phyloP scores from a whole-genome alignment of 1,140 invertebrate species.

The Drosophila kohkoa region DNA sequence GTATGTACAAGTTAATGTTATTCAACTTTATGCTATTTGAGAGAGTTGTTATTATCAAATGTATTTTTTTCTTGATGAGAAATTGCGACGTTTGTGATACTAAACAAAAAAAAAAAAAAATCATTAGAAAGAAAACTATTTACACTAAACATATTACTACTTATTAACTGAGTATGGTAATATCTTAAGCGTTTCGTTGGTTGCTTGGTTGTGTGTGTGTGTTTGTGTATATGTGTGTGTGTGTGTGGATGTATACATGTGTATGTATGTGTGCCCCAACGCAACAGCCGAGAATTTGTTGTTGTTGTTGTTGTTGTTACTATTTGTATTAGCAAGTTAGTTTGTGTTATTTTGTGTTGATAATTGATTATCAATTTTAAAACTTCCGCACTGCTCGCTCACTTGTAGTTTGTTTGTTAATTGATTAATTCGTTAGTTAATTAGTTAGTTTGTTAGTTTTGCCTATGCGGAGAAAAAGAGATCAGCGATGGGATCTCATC shows the following conservation, averaged over 20 bases:
- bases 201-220: slow-evolving; percentile 26
- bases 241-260: neutral
- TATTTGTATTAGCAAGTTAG: slow-evolving; percentile 4
- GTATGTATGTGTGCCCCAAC: slow-evolving; percentile 19
- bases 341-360: slow-evolving; percentile 1
- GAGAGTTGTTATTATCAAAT: slow-evolving; percentile 13
- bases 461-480: slow-evolving; percentile 35
- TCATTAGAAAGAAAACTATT: slow-evolving; percentile 66
- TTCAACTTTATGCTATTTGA: slow-evolving; percentile 2
- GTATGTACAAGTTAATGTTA: slow-evolving; percentile 36
- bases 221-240: slow-evolving; percentile 13
- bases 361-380: slow-evolving; percentile 2
- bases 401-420: slow-evolving; percentile 10
- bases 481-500: slow-evolving; percentile 38
- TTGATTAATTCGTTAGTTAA: slow-evolving; percentile 13
- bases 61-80: slow-evolving; percentile 9
- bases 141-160: slow-evolving; percentile 66
- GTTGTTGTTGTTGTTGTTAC: slow-evolving; percentile 1
- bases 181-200: slow-evolving; percentile 73
- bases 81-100: slow-evolving; percentile 16
- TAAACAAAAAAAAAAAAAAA: slow-evolving; percentile 34
- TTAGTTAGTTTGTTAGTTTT: slow-evolving; percentile 34
- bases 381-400: slow-evolving; percentile 1
- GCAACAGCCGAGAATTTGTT: slow-evolving; percentile 28
- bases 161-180: slow-evolving; percentile 78